Conservation (phyloP, 2,888 invertebrate genomes). For the Ennomos fuscantarius region DNA sequence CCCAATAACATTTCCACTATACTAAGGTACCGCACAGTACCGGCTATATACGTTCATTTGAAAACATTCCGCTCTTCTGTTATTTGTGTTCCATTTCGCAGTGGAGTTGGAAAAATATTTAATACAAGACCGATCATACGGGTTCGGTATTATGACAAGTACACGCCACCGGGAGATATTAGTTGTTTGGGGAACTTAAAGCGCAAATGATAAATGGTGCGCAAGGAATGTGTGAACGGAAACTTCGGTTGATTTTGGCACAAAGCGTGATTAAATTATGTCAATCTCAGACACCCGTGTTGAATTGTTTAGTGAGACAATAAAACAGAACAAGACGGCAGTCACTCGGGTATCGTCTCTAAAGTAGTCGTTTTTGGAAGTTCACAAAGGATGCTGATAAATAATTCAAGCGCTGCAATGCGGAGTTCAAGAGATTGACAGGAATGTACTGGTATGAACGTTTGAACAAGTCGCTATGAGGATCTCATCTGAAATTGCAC, state of each 20-base stretch:
- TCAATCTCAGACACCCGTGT: conserved; percentile 45
- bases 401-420: conserved; percentile 81
- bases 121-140: conserved; percentile 37
- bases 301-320: conserved; percentile 51
- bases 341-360: conserved; percentile 47
- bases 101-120: conserved; percentile 44
- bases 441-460: conserved; percentile 44
- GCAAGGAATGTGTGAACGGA: conserved; percentile 37
- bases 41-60: conserved; percentile 43
- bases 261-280: conserved; percentile 48
- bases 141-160: conserved; percentile 14
- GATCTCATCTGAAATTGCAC: conserved; percentile 37
- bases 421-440: conserved; percentile 71
- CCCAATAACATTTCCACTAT: conserved; percentile 30
- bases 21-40: conserved; percentile 15
- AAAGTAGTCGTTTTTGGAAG: conserved; percentile 60
- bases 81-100: conserved; percentile 49
- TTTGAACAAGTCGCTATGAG: conserved; percentile 16
- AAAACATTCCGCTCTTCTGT: conserved; percentile 41
- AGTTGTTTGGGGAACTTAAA: conserved; percentile 42
- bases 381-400: conserved; percentile 73
- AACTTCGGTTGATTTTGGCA: conserved; percentile 41
- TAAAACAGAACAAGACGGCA: conserved; percentile 55
- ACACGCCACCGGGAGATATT: conserved; percentile 33
- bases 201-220: conserved; percentile 50